Evolutionary conservation across 2,888 invertebrate genomes (phyloP).

Genomic region (Machimus atricapillus): DNA sequence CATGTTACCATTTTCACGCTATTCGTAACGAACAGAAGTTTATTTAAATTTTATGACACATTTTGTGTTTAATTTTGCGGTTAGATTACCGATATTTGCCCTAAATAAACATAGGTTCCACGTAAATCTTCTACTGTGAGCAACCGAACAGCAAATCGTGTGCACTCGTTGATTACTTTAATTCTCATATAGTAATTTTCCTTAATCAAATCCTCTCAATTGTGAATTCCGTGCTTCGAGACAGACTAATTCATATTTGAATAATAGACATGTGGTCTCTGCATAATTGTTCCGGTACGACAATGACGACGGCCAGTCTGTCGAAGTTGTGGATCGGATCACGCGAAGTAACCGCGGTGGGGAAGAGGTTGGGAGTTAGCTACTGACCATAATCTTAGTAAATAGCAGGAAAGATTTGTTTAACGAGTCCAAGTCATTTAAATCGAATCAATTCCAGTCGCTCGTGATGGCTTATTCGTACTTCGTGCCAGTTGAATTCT

Average conservation of each 20-base stretch:
- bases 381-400: constrained; percentile 19
- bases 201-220: constrained; percentile 34
- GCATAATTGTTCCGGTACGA: constrained; percentile 33
- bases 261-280: constrained; percentile 14
- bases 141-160: neutral
- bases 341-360: neutral
- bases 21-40: neutral
- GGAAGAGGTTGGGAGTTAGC: neutral
- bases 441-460: constrained; percentile 20
- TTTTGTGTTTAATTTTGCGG: neutral
- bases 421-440: constrained; percentile 26
- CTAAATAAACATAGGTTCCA: neutral
- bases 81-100: neutral
- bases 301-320: constrained; percentile 12
- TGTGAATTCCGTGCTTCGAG: constrained; percentile 17
- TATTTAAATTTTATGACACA: neutral
- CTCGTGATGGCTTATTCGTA: neutral
- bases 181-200: constrained; percentile 20
- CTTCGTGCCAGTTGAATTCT: too few species aligned
- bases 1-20: neutral
- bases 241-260: constrained; percentile 28
- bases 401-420: constrained; percentile 36
- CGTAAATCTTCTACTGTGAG: neutral
- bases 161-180: neutral
- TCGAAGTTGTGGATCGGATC: neutral